Evolutionary conservation across 2,888 invertebrate genomes (phyloP).

Genomic region (Drosophila infuscata): DNA sequence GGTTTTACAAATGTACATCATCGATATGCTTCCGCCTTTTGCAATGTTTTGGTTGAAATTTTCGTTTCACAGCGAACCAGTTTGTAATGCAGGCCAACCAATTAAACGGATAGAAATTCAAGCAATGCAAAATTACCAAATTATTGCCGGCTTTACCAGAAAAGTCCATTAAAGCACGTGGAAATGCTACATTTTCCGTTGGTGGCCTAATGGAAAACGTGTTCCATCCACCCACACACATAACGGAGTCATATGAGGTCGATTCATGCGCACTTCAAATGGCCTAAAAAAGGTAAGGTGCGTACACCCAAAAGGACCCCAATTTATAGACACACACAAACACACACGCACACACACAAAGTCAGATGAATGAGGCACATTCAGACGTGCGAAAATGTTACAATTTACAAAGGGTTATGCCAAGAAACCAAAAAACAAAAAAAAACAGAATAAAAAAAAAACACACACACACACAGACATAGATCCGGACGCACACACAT

Average conservation of each 20-base stretch:
- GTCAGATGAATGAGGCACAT: slow-evolving; percentile 23
- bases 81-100: slow-evolving; percentile 3
- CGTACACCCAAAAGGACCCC: slow-evolving; percentile 51
- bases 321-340: slow-evolving; percentile 57
- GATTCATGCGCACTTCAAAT: slow-evolving; percentile 31
- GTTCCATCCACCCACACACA: slow-evolving; percentile 18
- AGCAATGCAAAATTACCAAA: slow-evolving; percentile 9
- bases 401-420: slow-evolving; percentile 66
- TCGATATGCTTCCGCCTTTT: background rate
- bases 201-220: slow-evolving; percentile 58
- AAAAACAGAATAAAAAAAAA: slow-evolving; percentile 7
- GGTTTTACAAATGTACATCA: background rate
- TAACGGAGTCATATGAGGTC: slow-evolving; percentile 18
- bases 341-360: slow-evolving; percentile 22
- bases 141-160: slow-evolving; percentile 49
- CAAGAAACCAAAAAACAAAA: slow-evolving; percentile 29
- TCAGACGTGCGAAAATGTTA: slow-evolving; percentile 70
- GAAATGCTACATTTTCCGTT: slow-evolving; percentile 57
- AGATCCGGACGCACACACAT: slow-evolving; percentile 15
- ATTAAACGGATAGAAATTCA: slow-evolving; percentile 14
- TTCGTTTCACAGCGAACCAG: slow-evolving; percentile 1
- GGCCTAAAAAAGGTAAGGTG: slow-evolving; percentile 57
- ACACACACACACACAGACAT: background rate
- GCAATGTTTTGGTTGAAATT: background rate
- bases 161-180: slow-evolving; percentile 73